Conservation (phyloP, 2,888 invertebrate species). For the Diplazon laetatorius region DNA sequence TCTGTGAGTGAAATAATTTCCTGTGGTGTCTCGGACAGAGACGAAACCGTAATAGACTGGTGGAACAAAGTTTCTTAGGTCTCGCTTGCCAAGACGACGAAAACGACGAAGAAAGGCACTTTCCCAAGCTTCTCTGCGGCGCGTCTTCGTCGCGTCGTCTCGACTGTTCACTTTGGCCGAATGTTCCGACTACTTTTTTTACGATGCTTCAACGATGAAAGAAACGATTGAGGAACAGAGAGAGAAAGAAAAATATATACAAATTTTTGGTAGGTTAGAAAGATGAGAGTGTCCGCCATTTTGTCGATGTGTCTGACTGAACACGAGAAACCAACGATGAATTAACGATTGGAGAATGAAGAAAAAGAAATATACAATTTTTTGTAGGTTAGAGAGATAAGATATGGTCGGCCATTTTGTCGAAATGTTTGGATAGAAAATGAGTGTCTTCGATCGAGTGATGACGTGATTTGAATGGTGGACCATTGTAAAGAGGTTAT, state of each 20-base stretch:
- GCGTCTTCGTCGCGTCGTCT: constrained; percentile 9
- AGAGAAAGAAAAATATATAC: neutral
- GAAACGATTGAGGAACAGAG: no score
- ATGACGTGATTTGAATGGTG: no score
- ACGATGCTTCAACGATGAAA: no score
- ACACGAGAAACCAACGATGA: no score
- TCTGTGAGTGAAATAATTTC: constrained; percentile 77
- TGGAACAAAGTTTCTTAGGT: constrained; percentile 78
- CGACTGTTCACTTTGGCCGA: constrained; percentile 41
- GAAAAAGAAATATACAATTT: no score
- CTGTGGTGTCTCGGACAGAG: constrained; percentile 78
- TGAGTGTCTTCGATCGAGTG: no score
- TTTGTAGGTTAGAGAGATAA: no score
- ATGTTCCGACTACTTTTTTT: constrained; percentile 29
- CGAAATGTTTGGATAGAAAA: no score
- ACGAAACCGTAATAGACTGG: constrained; percentile 65
- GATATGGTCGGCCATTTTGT: no score
- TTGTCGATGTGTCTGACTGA: neutral
- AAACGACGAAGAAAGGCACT: constrained; percentile 45
- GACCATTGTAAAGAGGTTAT: no score
- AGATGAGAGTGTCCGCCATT: neutral
- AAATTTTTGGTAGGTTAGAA: neutral
- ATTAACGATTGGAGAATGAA: no score
- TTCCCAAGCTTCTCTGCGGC: no score
- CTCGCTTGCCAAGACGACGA: constrained; percentile 48